Conservation (phyloP, 2,113 vertebrate species). For the Cyrtonyx montezumae region DNA sequence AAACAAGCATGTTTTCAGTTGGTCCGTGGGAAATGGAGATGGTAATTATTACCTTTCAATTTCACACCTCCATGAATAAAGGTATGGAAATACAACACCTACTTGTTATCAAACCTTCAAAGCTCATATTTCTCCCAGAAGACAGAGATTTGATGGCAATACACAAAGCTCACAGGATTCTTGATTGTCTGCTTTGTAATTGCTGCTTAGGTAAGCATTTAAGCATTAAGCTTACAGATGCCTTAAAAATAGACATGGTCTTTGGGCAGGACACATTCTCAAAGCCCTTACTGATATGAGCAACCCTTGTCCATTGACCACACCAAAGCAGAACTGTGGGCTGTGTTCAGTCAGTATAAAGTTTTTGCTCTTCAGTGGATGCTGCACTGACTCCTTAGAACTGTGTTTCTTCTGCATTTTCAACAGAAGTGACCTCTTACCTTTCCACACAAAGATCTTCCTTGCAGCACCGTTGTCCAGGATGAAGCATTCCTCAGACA, state of each 20-base stretch:
- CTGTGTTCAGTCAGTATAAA: background rate
- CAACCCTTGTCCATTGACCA: fast-evolving
- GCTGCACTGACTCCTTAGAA: background rate
- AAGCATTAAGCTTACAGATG: background rate
- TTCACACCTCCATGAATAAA: background rate
- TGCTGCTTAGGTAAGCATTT: background rate
- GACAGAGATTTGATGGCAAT: background rate
- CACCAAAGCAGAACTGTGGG: background rate
- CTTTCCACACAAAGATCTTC: slow-evolving; percentile 95
- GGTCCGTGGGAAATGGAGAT: background rate
- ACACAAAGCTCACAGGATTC: background rate
- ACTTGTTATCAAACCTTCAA: background rate
- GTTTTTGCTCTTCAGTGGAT: background rate
- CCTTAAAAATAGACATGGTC: background rate
- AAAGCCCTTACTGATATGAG: background rate
- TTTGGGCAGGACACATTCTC: background rate
- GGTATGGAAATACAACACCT: background rate
- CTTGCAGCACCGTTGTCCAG: slow-evolving; percentile 86
- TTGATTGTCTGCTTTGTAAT: background rate
- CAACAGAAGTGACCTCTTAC: slow-evolving; percentile 61
- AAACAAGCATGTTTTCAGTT: background rate
- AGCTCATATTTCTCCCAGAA: background rate
- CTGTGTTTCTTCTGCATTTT: background rate
- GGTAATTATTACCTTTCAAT: background rate
- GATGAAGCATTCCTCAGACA: slow-evolving; percentile 92